Base-by-base conservation (phyloP, 2,888 invertebrate species). In the Osmoderma eremita region DNA sequence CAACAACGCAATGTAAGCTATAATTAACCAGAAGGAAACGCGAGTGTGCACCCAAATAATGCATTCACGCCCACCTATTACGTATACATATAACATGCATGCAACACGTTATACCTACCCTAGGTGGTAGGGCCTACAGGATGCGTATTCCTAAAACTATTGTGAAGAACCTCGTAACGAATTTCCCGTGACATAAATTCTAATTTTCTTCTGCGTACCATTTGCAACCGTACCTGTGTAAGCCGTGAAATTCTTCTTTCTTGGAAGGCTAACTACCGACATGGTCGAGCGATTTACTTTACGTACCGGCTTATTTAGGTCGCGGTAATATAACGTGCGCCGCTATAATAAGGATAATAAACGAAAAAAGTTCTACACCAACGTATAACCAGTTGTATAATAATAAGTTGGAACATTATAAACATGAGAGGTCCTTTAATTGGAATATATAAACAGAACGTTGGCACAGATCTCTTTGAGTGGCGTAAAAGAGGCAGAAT, bases 151-250 rank as follows among this genome's bases (percentile, higher is more conserved):
- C 54, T n/a, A 67, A 70, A 71, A 72, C 72, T 70, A 73, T 73
- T 73, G 72, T 61, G 66, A 67, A 64, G 69, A 68, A 70, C 68
- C 68, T 68, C 68, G 71, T 73, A 73, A 71, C 69, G 65, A 69
- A 71, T 71, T 71, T 69, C 67, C 71, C 70, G 69, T 73, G 73
- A 73, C 72, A 71, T 73, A 72, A 73, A 72, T 72, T 71, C 70
- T 72, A 73, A 73, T 73, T 72, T 73, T 69, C 72, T 69, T 53
- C 53, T 62, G 67, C 71, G 69, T 68, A 68, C 66, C 68, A 71
- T 69, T 71, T 65, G 58, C 63, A 65, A 67, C 65, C 6, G 30
- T 30, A 30, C 10, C 12, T 45, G 22, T 36, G 38, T 38, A 10
- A 10, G 53, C 45, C 36, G 58, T 15, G 30, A 18, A 61, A 61